Evolutionary conservation across 92 coral and sea anemone genomes (phyloP).

Genomic region (Zoanthus solanderi): DNA sequence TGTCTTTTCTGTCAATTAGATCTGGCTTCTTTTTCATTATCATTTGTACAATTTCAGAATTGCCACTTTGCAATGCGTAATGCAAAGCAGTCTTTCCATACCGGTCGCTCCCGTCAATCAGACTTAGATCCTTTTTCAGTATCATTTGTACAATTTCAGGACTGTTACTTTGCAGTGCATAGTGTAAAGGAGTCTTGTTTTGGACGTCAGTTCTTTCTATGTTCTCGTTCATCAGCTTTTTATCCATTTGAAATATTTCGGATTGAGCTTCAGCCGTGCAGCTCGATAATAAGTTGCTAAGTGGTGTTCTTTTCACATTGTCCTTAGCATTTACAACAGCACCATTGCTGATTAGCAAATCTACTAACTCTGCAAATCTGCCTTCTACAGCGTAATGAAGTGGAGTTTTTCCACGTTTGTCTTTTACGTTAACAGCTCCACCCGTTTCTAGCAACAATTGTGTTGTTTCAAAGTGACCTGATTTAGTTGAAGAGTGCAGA

Average conservation of each 20-base stretch:
- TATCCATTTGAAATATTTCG: background rate
- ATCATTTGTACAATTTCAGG: background rate
- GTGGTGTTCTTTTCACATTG: background rate
- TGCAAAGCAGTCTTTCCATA: no score
- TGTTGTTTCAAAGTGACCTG: conserved; percentile 1
- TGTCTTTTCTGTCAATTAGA: no score
- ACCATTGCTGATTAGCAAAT: background rate
- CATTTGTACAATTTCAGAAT: no score
- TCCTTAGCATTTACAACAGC: background rate
- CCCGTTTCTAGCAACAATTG: background rate
- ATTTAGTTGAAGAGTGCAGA: conserved; percentile 16
- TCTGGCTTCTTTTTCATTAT: no score
- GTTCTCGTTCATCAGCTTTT: background rate
- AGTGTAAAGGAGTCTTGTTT: background rate
- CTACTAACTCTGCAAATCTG: background rate
- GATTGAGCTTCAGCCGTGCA: background rate
- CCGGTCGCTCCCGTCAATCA: no score
- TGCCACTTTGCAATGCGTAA: no score
- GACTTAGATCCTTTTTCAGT: no score
- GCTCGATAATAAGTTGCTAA: background rate
- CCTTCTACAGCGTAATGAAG: conserved; percentile 20
- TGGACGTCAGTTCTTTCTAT: background rate
- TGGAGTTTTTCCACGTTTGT: conserved; percentile 21
- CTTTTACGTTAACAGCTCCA: background rate
- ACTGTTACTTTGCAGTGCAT: background rate